A percentile compares a stretch with the other conserved stretches of the same genome.
phyloP scores from a whole-genome alignment of 2,888 invertebrate species.

The Amphipoea oculea region DNA sequence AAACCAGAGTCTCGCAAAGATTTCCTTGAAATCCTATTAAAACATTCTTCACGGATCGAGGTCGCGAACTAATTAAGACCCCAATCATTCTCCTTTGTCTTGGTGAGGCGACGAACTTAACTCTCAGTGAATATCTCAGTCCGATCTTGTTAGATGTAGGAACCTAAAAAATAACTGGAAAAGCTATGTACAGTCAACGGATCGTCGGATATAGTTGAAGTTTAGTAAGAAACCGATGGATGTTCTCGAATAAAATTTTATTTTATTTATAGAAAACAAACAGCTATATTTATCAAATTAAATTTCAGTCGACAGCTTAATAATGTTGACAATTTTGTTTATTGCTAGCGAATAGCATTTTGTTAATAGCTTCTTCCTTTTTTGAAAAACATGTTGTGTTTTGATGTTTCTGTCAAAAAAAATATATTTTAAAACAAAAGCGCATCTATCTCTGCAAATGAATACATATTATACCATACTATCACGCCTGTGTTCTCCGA shows the following conservation, averaged over 20 bases:
- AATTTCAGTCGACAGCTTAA: too few relatives aligned
- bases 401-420: background rate
- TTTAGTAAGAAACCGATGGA: too few relatives aligned
- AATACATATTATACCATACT: background rate
- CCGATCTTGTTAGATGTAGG: slow-evolving; percentile 25
- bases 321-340: too few relatives aligned
- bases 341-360: too few relatives aligned
- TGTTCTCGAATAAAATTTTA: too few relatives aligned
- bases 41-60: slow-evolving; percentile 58
- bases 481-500: too few relatives aligned
- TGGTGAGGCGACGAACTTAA: slow-evolving; percentile 47
- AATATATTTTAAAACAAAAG: background rate
- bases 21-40: slow-evolving; percentile 56
- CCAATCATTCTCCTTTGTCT: slow-evolving; percentile 52
- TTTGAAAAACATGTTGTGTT: background rate
- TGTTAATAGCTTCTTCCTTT: background rate
- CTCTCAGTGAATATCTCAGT: slow-evolving; percentile 39
- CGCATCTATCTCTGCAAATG: background rate
- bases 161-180: slow-evolving; percentile 3
- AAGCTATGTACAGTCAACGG: too few relatives aligned
- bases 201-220: too few relatives aligned
- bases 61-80: slow-evolving; percentile 58
- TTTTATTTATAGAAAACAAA: too few relatives aligned
- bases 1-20: slow-evolving; percentile 28
- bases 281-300: too few relatives aligned